These are phyloP conservation scores for Ptilorrhoa leucosticta DNA, from an alignment of 2,113 vertebrate species.

Conservation along the genomic window DNA sequence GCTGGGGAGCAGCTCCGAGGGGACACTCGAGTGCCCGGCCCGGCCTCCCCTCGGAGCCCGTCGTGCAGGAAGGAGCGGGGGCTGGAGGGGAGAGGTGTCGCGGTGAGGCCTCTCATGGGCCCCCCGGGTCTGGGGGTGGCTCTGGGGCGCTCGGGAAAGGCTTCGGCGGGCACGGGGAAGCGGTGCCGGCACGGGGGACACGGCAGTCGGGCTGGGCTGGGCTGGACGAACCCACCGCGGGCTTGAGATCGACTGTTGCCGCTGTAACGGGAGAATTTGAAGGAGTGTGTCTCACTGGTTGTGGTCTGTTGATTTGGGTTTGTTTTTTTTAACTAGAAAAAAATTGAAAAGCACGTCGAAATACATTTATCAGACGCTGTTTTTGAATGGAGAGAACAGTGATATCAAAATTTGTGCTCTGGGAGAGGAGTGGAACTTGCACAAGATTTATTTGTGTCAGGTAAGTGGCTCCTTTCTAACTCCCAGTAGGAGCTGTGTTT, in stretches of 20 bases:
- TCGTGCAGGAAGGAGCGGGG: neutral
- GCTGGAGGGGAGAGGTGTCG: neutral
- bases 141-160: neutral
- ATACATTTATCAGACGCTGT: conserved; percentile 97
- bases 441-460: conserved; percentile 97
- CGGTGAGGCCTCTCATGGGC: no score
- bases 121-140: neutral
- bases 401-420: conserved; percentile 93
- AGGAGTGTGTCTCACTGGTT: neutral
- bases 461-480: conserved; percentile 58
- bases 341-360: conserved; percentile 93
- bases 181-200: neutral
- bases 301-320: neutral
- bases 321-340: conserved; percentile 68
- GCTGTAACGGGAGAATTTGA: neutral
- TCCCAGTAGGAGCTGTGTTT: accelerated
- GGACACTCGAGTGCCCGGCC: neutral
- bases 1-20: no score
- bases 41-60: neutral
- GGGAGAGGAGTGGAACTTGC: conserved; percentile 95
- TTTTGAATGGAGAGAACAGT: conserved; percentile 95
- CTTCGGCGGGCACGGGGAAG: neutral
- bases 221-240: neutral
- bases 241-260: neutral
- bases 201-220: neutral